Evolutionary conservation across 2,113 vertebrate genomes (phyloP), one percentile per base, ranked within the genome.

Genomic region (Beaufortia kweichowensis): DNA sequence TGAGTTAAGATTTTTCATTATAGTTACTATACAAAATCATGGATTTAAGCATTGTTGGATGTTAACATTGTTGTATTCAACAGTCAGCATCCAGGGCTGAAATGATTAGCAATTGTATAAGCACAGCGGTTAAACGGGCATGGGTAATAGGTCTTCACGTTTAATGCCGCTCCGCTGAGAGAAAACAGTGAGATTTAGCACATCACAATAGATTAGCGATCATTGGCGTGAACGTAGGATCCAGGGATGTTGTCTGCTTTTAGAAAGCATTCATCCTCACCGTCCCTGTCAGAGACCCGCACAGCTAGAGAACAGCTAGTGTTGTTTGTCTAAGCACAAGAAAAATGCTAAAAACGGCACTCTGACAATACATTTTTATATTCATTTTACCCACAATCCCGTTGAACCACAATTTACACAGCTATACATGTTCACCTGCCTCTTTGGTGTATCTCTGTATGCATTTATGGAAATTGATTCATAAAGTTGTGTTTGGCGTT

Each of bases 161-260:
- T 35, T 59, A 31, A 39, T 78, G 19, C 61, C 81, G 80, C 80
- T 82, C 82, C 50, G 63, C 81, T 72, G 85, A 88, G 85, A 80
- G 81, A 80, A 84, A 85, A 84, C 87, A 78, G 76, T 79, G 85
- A 89, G 87, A 85, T 87, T 84, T 88, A 88, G 89, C 84, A 85
- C 82, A 87, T 90, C 89, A 88, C 88, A 84, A 81, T 82, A 84
- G 86, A 89, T 89, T 88, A 86, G 85, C 82, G 75, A 85, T 86
- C 79, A 82, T 70, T 84, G 83, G 83, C 82, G 82, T 87, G 80
- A 80, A 83, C 82, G 79, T 71, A 77, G 82, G 86, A 82, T 83
- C 85, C 80, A 77, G 76, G 77, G 85, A 85, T 73, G 77, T 83
- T 72, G 78, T 21, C 69, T 50, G 84, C 84, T 87, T 87, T 89